These are phyloP conservation scores for Laothoe populi DNA, from an alignment of 2,888 invertebrate species.

Conservation along the genomic window DNA sequence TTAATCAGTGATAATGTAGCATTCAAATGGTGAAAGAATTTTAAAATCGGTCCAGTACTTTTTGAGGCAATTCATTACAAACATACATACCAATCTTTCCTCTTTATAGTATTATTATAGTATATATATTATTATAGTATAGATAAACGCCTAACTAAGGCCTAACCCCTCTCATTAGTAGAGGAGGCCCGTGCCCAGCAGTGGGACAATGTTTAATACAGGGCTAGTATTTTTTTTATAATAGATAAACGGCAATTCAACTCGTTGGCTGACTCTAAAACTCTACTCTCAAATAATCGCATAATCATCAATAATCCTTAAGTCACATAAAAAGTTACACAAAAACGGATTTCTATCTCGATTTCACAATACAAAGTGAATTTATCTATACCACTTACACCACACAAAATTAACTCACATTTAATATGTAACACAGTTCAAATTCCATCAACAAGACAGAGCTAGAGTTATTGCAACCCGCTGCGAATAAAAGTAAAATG, in stretches of 20 bases:
- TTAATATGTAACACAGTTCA: background rate
- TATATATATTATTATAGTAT: no score
- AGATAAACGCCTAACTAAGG: no score
- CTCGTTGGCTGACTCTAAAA: constrained; percentile 28
- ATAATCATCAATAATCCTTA: constrained; percentile 80
- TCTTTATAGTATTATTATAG: no score
- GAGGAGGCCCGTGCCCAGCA: no score
- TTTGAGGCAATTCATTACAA: no score
- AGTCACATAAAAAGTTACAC: constrained; percentile 61
- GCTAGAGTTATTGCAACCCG: constrained; percentile 53
- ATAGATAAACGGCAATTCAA: background rate
- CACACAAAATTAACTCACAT: constrained; percentile 36
- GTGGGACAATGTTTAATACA: no score
- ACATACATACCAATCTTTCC: no score
- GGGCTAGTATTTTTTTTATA: no score
- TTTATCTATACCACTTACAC: constrained; percentile 31
- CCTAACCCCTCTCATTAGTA: no score
- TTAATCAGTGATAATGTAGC: no score
- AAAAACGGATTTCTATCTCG: constrained; percentile 60
- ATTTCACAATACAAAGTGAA: constrained; percentile 42
- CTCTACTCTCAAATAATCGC: constrained; percentile 62
- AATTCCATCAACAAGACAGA: constrained; percentile 8
- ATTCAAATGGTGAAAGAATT: no score
- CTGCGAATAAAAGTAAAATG: constrained; percentile 67
- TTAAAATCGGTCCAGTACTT: no score